Base-by-base conservation (phyloP, 2,797 vertebrate species). In the Acanthurus tractus region DNA sequence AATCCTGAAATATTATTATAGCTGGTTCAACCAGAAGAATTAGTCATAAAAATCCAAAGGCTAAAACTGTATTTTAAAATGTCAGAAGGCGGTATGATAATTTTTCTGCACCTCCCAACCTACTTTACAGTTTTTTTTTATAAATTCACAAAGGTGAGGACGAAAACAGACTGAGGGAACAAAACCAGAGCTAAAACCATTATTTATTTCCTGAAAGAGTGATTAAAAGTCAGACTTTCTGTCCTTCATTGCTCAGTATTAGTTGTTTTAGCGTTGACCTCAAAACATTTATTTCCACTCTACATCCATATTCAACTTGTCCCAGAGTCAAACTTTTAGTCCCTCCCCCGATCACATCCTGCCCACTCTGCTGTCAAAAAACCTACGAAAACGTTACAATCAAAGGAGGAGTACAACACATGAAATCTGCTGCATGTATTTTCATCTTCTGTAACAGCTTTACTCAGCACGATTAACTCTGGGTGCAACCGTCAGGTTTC, bases 371-470 rank as follows among this genome's bases (percentile, higher is more conserved):
- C 74, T 38, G 55, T 78, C 71, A 68, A 6, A 42, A 15, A 61
- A 78, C 86, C 78, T 63, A 74, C 70, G 61, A 54, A 78, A 78
- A 71, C 38, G 70, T 81, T 52, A 44, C 64, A 81, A 75, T 40
- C 38, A 40, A 40, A 40, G 38, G 38, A 40, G 38, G 38, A 40
- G 38, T 1, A 40, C 38, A 40, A 40, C 1, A 40, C 38, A 40
- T 9, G 2, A 78, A 78, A 76, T 66, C 45, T 58, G 48, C 23
- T 42, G 15, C 8, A 1, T 46, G 50, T 56, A 46, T 74, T 81
- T 81, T 63, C 22, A 76, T 62, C 4, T 23, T 67, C 65, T 11
- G 44, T 25, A 29, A 57, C 63, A 36, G 1, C 62, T 83, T 71
- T 42, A 70, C 70, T 78, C 64, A 56, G 72, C 42, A 76, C 76